Percentiles rank a stretch among this genome's conserved stretches.
Conservation (phyloP, 2,888 invertebrate species). For the Acanthosepion esculentum region DNA sequence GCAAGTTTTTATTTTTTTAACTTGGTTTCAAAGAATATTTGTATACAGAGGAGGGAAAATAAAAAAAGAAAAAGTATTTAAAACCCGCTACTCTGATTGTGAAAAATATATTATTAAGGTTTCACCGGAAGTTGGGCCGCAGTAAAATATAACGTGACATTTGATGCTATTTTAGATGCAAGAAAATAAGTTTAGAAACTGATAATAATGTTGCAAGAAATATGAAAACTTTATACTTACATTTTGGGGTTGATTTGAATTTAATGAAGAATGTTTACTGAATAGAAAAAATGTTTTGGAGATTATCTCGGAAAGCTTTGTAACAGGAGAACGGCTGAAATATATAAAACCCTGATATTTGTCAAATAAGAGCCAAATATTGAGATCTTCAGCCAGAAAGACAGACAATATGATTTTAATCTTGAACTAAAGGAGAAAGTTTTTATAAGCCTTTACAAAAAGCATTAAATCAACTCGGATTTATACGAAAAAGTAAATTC, state of each 20-base stretch:
- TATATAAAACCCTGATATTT: no score
- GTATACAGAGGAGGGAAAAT: neutral
- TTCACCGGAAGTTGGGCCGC: neutral
- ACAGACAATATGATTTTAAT: no score
- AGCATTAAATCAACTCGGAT: no score
- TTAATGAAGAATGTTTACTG: neutral
- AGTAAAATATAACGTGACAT: neutral
- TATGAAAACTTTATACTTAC: neutral
- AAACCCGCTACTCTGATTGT: neutral
- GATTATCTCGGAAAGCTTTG: no score
- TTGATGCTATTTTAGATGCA: neutral
- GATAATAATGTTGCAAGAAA: neutral
- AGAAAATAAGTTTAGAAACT: neutral
- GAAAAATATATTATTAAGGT: neutral
- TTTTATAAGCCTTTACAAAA: no score
- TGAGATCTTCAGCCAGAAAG: no score
- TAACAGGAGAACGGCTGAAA: no score
- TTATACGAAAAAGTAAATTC: no score
- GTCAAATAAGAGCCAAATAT: no score
- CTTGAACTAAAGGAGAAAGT: no score
- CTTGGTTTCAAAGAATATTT: neutral
- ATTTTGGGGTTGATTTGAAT: neutral
- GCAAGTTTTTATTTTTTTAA: neutral
- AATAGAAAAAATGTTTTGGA: neutral
- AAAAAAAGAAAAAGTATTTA: neutral